phyloP scores from a whole-genome alignment of 2,888 invertebrate genomes.

The Yponomeuta sedellus region DNA sequence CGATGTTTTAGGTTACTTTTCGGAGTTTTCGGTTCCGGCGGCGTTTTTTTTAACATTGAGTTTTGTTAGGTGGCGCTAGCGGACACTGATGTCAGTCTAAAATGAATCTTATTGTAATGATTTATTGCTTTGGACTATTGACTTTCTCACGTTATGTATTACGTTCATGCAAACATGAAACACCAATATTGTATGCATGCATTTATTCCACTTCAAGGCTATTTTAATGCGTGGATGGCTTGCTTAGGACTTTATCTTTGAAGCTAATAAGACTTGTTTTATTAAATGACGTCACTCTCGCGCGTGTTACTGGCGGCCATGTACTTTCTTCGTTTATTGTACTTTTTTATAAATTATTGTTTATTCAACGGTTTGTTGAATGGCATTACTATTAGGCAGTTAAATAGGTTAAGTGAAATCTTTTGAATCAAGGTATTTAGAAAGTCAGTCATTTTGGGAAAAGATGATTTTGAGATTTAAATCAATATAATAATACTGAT shows the following conservation, averaged over 20 bases:
- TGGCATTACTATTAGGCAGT: neutral
- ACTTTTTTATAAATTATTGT: neutral
- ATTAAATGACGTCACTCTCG: neutral
- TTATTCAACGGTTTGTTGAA: neutral
- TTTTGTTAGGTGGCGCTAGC: slow-evolving; percentile 12
- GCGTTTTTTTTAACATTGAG: neutral
- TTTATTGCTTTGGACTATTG: neutral
- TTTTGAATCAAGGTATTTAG: too few species aligned
- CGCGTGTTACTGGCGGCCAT: neutral
- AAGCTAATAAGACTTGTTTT: too few species aligned
- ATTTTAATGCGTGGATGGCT: neutral
- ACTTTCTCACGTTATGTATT: neutral
- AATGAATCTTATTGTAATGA: neutral
- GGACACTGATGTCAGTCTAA: neutral
- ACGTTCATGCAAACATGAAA: neutral
- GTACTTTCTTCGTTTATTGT: neutral
- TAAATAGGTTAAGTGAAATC: neutral
- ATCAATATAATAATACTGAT: too few species aligned
- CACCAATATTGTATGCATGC: neutral
- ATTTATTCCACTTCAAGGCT: neutral
- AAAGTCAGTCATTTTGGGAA: too few species aligned
- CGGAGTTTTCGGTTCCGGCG: neutral
- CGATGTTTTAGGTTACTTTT: neutral
- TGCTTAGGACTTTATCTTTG: too few species aligned
- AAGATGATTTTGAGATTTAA: too few species aligned